Evolutionary conservation across 2,797 vertebrate species (phyloP), one percentile per base, ranked within the genome.

Genomic region (Catharus ustulatus): DNA sequence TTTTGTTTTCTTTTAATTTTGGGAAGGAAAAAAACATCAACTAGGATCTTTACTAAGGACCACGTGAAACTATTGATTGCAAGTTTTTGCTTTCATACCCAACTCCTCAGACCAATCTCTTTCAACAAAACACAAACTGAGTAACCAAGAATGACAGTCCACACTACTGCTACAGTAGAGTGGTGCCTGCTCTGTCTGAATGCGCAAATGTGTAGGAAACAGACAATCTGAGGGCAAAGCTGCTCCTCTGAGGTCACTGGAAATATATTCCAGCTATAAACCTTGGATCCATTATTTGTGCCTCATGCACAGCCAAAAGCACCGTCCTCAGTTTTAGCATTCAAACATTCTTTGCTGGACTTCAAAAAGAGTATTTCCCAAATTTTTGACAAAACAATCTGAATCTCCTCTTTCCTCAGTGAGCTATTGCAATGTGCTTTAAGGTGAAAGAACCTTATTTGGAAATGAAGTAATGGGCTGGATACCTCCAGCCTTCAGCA

Each of bases 401-500:
- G 13, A 43, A 43, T 34, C 51, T 84, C 66, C 74, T 68, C 58
- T 64, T 49, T 89, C 90, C 75, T 80, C 67, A 32, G 32, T 63
- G 52, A 94, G 58, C 10, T 52, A 68, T 21, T 88, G 71, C 62
- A 68, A 76, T 32, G 18, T 38, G n/a, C 71, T 94, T 89, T 64
- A 58, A 91, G 68, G 86, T 40, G 27, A 81, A 95, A 97, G 74
- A 7, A 45, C 76, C 80, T 86, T 87, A 76, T 52, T 93, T 15
- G 18, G 72, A 76, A 82, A 64, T 81, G 78, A 93, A 96, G 93
- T 88, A 78, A 96, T 21, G 8, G 4, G 93, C 93, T 94, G 48
- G 90, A 96, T 84, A 87, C 63, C 46, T 93, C 93, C 90, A 97
- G 82, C 84, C 92, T 91, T 93, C 96, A 96, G 68, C 92, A 97